Base-by-base conservation (phyloP, 2,888 invertebrate species). In the Heliconius sara region DNA sequence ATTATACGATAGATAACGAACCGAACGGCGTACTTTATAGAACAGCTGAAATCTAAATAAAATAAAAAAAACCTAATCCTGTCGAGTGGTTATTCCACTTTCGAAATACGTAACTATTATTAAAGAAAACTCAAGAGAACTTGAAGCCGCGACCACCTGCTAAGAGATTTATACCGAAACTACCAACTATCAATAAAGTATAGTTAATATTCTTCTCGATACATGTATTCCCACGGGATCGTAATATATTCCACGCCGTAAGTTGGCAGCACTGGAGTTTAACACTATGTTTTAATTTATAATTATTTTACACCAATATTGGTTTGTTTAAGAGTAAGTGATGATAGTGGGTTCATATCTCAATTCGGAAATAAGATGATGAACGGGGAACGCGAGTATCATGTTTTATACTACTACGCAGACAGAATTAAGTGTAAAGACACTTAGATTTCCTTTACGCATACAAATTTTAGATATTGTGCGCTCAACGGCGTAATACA, bases 231-330 rank as follows among this genome's bases (percentile, higher is more conserved):
- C 72, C 72, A 73, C 57, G 72, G 34, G 30, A 73, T 57, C 30
- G 16, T 73, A 73, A 73, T 73, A 60, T 73, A 73, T 73, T 73
- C 72, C 57, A 73, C 34, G 57, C 7, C 30, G 72, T 57, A 16
- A n/a, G 72, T 72, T 72, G 19, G 57, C 72, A 60, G 6, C 68
- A 25, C 13, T 70, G 43, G 10, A 3, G 3, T 22, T 39, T 68
- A n/a, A 65, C 65, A 65, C 65, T 67, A 34, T 30, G 22, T 34
- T 67, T 67, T 67, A 67, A 67, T 67, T 67, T 67, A 30, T 34
- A 67, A 67, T 67, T 19, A 67, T 34, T 34, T 67, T 67, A 34
- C 30, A 60, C 60, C n/a, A 60, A 60, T 60, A 7, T 60, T n/a
- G n/a, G 60, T 22, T n/a, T 10, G 60, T n/a, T n/a, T n/a, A 10